A percentile compares a stretch with the other conserved stretches of the same genome.
phyloP scores from a whole-genome alignment of 2,797 vertebrate genomes.

The Macroramphosus scolopax region DNA sequence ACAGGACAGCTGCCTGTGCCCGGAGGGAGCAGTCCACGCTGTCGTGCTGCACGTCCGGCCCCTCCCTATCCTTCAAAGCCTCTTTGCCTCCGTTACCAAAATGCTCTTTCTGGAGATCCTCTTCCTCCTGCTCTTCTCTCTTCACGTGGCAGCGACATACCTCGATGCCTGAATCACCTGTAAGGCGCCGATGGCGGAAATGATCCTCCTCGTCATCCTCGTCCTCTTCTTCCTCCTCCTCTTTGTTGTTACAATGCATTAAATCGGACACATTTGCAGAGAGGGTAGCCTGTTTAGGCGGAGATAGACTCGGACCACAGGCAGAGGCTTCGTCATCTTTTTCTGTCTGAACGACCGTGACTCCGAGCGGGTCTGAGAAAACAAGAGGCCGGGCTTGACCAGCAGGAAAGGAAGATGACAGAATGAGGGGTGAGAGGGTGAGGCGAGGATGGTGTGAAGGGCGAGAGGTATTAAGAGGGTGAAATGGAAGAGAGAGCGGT shows the following conservation, averaged over 20 bases:
- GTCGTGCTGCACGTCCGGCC: slow-evolving; percentile 55
- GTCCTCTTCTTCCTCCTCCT: slow-evolving; percentile 59
- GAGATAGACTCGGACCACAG: slow-evolving; percentile 11
- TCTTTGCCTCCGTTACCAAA: slow-evolving; percentile 35
- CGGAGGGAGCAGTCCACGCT: slow-evolving; percentile 57
- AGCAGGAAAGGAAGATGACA: slow-evolving; percentile 53
- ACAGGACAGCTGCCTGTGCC: slow-evolving; percentile 23
- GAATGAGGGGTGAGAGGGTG: slow-evolving; percentile 59
- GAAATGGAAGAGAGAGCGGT: slow-evolving; percentile 53
- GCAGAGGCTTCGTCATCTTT: slow-evolving; percentile 24
- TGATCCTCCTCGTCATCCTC: slow-evolving; percentile 67
- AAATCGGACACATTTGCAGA: slow-evolving; percentile 66
- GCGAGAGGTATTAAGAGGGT: slow-evolving; percentile 26
- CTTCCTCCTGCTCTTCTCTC: slow-evolving; percentile 67
- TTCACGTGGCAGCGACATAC: slow-evolving; percentile 83
- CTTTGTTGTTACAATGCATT: slow-evolving; percentile 39
- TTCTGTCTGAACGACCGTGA: slow-evolving; percentile 19
- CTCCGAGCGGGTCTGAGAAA: slow-evolving; percentile 57
- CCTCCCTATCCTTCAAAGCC: slow-evolving; percentile 23
- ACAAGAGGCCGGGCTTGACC: slow-evolving; percentile 44
- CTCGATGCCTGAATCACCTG: slow-evolving; percentile 90
- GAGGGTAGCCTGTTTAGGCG: slow-evolving; percentile 62
- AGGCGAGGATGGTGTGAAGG: slow-evolving; percentile 39
- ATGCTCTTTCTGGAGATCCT: slow-evolving; percentile 45
- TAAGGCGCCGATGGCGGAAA: slow-evolving; percentile 83